A percentile compares a stretch with the other conserved stretches of the same genome.
Evolutionary conservation across 35 echinoderm and acorn worm species (phyloP).

Genomic region (Ophioderma brevispina): DNA sequence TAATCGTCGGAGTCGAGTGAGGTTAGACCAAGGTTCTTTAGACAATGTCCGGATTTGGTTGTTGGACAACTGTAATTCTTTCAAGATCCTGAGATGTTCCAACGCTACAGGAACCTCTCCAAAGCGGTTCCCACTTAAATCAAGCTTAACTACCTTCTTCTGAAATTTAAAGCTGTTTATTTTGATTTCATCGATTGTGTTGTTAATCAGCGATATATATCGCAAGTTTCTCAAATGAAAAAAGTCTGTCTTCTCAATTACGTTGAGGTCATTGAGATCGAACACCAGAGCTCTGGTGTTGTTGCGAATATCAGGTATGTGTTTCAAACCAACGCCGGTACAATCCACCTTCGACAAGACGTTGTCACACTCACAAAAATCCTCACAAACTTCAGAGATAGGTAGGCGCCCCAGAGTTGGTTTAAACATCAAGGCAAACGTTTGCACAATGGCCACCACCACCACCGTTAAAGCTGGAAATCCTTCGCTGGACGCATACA

Average conservation of each 20-base stretch:
- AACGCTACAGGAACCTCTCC: neutral
- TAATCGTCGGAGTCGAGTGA: neutral
- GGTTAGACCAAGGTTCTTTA: neutral
- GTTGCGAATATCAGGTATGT: neutral
- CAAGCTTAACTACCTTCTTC: neutral
- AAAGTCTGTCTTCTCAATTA: neutral
- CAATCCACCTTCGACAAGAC: neutral
- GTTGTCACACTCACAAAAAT: neutral
- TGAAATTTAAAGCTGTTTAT: neutral
- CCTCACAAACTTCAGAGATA: neutral
- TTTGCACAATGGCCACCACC: neutral
- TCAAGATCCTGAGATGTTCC: neutral
- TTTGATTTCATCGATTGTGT: neutral
- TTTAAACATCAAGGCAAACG: neutral
- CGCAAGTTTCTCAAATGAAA: neutral
- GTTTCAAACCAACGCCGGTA: neutral
- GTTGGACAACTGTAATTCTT: neutral
- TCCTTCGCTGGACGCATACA: neutral
- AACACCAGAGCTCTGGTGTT: neutral
- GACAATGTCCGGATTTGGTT: neutral
- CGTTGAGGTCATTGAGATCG: neutral
- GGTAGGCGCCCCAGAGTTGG: neutral
- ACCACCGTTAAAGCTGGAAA: neutral
- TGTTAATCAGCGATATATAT: neutral
- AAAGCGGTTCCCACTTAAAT: neutral